Evolutionary conservation across 2,888 invertebrate species (phyloP), one percentile per base, ranked within the genome.

Genomic region (Crocallis elinguaria): DNA sequence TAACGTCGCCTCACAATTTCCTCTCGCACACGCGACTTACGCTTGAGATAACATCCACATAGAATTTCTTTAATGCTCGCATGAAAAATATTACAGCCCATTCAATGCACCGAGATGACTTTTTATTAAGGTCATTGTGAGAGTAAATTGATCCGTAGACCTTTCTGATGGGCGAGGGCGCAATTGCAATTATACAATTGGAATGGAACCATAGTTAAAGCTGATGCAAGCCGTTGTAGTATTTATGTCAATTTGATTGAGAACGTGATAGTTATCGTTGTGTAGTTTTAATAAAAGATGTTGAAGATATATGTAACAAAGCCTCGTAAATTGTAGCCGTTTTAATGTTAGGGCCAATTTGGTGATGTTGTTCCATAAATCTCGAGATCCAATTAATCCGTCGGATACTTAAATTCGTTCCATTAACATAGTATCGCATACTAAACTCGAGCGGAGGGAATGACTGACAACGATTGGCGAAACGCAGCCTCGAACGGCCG

Each of bases 81-180:
- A 84, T 80, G 77, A 84, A 84, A 88, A 87, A 87, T 80, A 87
- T 86, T 82, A 80, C 80, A 72, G 74, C 73, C 76, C 69, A 79
- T 76, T 75, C 82, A 74, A 66, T 73, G 78, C 67, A 65, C 68
- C 60, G 68, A 67, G 82, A 85, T 82, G 84, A 84, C 82, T 88
- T 82, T 78, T 86, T 85, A 88, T 88, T 85, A 84, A 79, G 77
- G 81, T 87, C 83, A 86, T 88, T 88, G 88, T 87, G 72, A 79
- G 79, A 84, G 81, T 84, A 88, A 88, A 89, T 88, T 88, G 86
- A 86, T 83, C 81, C 71, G 78, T 79, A 77, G 78, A 75, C 68
- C 71, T 70, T 71, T 66, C 63, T 69, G 73, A 76, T 72, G 77
- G 73, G 77, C 66, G 79, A 79, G 77, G 76, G 77, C 75, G 73